Evolutionary conservation across 2,113 vertebrate genomes (phyloP).

Genomic region (Pholis gunnellus): DNA sequence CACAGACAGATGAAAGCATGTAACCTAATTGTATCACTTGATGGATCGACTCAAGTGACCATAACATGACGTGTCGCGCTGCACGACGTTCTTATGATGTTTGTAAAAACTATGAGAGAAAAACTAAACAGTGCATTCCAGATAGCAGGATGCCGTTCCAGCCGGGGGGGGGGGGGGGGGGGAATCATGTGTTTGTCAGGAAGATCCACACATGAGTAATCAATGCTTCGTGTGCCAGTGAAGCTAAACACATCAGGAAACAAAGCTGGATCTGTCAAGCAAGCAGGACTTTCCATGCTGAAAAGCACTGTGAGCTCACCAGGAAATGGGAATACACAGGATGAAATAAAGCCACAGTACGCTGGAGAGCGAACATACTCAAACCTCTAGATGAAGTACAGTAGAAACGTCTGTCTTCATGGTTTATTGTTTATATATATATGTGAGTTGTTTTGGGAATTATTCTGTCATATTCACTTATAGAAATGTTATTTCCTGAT

Average conservation of each 20-base stretch:
- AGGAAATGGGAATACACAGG: constrained; percentile 75
- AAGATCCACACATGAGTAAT: constrained; percentile 83
- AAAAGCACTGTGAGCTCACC: constrained; percentile 64
- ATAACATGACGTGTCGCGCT: constrained; percentile 65
- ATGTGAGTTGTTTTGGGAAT: neutral
- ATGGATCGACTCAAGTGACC: constrained; percentile 74
- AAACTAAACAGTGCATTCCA: constrained; percentile 82
- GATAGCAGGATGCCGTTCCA: constrained; percentile 74
- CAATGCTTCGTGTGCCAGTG: constrained; percentile 71
- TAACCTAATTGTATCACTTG: constrained; percentile 68
- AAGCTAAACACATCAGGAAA: constrained; percentile 78
- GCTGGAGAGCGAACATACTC: constrained; percentile 17
- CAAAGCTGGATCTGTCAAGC: constrained; percentile 68
- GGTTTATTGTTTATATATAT: neutral
- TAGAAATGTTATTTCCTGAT: constrained; percentile 8
- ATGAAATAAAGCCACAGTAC: constrained; percentile 55
- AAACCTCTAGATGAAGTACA: constrained; percentile 26
- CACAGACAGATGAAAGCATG: constrained; percentile 52
- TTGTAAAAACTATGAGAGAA: constrained; percentile 76
- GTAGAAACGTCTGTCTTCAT: neutral
- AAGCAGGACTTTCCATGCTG: constrained; percentile 70
- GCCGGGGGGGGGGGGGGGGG: constrained; percentile 29
- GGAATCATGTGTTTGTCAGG: constrained; percentile 83
- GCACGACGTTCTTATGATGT: constrained; percentile 76
- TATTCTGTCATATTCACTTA: neutral